Evolutionary conservation across 2,888 invertebrate species (phyloP), one percentile per base, ranked within the genome.

Genomic region (Seira sanloemensis): DNA sequence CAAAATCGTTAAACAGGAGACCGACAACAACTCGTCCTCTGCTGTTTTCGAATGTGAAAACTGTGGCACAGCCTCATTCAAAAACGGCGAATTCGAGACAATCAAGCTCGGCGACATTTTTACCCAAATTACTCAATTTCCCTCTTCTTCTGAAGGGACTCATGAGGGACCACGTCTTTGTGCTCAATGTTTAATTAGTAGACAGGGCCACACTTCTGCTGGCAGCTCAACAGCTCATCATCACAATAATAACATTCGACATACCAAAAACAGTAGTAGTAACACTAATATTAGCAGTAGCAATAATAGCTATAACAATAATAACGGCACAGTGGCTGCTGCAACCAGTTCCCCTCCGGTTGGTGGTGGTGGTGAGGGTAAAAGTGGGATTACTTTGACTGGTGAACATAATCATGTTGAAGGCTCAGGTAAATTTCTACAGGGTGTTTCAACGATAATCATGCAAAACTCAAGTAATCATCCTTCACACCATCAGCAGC

Each of bases 71-170:
- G 77, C 85, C n/a, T 85, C 81, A 46, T 88, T 87, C 65, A 67
- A 83, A 54, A 86, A 88, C 72, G 89, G 87, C 50, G 89, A 89
- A 66, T 88, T 89, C 85, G 86, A 78, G 77, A 89, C 89, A 82
- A 89, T 89, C 86, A 89, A 89, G 68, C 65, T 89, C 85, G 88
- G 88, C n/a, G 89, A 89, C 75, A 87, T 89, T 24, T 89, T 89
- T 84, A 88, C 87, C 75, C 86, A 87, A 25, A 81, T 87, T 73
- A 84, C 86, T 46, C 84, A 87, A 46, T 89, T 87, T 69, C 87
- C 87, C 69, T 79, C 86, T 46, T 74, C 84, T 54, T 77, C 82
- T 50, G 83, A 73, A 71, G 72, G 84, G 73, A 54, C 68, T 77
- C 76, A 27, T 73, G 83, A 80, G 79, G 83, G 79, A 83, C 82